Evolutionary conservation across 2,797 vertebrate genomes (phyloP), one percentile per base, ranked within the genome.

Genomic region (Cossypha polioptera): DNA sequence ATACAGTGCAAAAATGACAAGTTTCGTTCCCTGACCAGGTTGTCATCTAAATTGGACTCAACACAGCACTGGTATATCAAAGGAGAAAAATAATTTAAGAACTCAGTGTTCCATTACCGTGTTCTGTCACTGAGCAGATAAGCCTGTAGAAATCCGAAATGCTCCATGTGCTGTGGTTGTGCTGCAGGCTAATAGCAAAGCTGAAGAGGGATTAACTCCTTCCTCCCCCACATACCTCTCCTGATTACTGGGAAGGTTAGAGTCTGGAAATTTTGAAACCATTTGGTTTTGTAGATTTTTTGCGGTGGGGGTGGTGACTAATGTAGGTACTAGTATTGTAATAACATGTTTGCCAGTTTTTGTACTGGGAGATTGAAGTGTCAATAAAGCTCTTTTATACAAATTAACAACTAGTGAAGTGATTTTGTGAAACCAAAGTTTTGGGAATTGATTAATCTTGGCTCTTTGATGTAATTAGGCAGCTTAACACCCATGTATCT

Each of bases 111-210:
- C 89, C 28, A 11, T 72, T 87, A 53, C 43, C 65, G 55, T 87
- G 84, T 77, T 53, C 78, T 94, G 68, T 82, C 53, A 59, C 81
- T 85, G 75, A 90, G 65, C 61, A 92, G 92, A 90, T 93, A 91
- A 92, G 75, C 78, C 75, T 69, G 53, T 76, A 80, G 75, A 88
- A 91, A 86, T 93, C 78, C 85, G 80, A 95, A 93, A 69, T 82
- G 74, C 55, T 88, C 3, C 16, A 0, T 35, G 84, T 66, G 75
- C 57, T 89, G 45, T 68, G 69, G 5, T 74, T 80, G 35, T 78
- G 51, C 86, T 81, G 86, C 79, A 88, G 79, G 79, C 72, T 86
- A 6, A 11, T 40, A 65, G 75, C 61, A 95, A 57, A 87, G 77
- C 84, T 85, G 55, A 33, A 43, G 25, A 65, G 42, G 43, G 18